Conservation (phyloP, 30 jellyfish, hydroid and myxozoan genomes). For the Nemopilema nomurai region DNA sequence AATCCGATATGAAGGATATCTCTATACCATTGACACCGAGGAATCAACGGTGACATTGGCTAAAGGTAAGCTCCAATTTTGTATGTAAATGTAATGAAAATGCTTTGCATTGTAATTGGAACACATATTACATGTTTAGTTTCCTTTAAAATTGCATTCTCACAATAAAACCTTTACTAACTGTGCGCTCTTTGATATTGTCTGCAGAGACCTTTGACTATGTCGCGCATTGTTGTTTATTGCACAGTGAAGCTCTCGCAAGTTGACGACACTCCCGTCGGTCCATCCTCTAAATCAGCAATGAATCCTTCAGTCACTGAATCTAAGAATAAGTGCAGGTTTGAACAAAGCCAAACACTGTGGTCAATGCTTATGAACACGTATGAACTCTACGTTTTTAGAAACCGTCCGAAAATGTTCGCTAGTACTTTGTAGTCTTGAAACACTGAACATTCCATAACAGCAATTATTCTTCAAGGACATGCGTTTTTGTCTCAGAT, state of each 20-base stretch:
- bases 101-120: neutral
- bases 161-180: neutral
- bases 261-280: neutral
- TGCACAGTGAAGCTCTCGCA: neutral
- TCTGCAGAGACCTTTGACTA: neutral
- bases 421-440: no score
- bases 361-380: no score
- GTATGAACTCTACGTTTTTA: no score
- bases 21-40: slow-evolving; percentile 90
- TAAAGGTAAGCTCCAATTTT: slow-evolving; percentile 64
- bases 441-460: no score
- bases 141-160: neutral
- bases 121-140: neutral
- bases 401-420: no score
- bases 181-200: neutral
- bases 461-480: no score
- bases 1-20: slow-evolving; percentile 90
- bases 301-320: no score
- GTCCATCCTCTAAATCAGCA: no score
- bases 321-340: no score
- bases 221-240: neutral
- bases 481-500: no score
- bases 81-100: neutral
- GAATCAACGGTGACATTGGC: slow-evolving; percentile 95
- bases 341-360: no score